Base-by-base conservation (phyloP, 1,140 invertebrate genomes). In the Eriocheir sinensis region DNA sequence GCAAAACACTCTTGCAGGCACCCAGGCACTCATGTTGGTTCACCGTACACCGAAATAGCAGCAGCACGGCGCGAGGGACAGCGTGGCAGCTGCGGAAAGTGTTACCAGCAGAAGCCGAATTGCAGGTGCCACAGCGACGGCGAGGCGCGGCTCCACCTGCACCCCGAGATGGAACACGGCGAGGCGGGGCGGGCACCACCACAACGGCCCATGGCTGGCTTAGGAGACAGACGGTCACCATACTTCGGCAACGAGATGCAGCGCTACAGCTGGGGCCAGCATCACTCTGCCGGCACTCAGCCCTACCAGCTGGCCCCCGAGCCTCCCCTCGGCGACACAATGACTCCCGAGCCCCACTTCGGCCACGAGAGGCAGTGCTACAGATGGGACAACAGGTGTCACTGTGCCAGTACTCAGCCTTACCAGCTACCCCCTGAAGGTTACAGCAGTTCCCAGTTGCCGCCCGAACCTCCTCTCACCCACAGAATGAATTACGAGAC, bases 321-420 rank as follows among this genome's bases (percentile, higher is more conserved):
- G n/a, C n/a, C n/a, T n/a, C n/a, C n/a, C n/a, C n/a, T n/a, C n/a
- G n/a, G n/a, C n/a, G n/a, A n/a, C n/a, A n/a, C n/a, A n/a, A n/a
- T n/a, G n/a, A n/a, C n/a, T n/a, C n/a, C n/a, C n/a, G n/a, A n/a
- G n/a, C 8, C 79, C 3, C 12, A 21, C 17, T 91, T 34, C 30
- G 89, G 89, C 2, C 89, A 91, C 32, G 89, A 60, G 27, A n/a
- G 12, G 9, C 89, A 91, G 44, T 91, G 89, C 27, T 91, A 0
- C 36, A 17, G n/a, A 3, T 91, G 6, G 21, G 89, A 91, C 60
- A 60, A 91, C 34, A 32, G 38, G 4, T 79, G 89, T 30, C 89
- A 91, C 30, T 91, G 89, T 60, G 44, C 44, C 44, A 91, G 89
- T 32, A 91, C n/a, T 60, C 30, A 91, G 53, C 89, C 53, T 3